Evolutionary conservation across 2,113 vertebrate species (phyloP).

Genomic region (Acanthochromis polyacanthus): DNA sequence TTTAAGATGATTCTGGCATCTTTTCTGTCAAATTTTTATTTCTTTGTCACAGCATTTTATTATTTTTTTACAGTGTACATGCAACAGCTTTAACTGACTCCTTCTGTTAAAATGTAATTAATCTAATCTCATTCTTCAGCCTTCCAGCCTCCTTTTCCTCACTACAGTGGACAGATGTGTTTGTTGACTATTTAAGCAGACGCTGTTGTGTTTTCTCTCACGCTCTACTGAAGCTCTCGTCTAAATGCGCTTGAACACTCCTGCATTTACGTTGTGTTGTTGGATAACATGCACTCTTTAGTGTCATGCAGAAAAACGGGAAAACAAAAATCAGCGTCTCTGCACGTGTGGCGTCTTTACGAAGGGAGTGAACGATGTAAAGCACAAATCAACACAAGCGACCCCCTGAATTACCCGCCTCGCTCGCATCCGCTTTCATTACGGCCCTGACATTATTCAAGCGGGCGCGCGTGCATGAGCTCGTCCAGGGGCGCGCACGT

Average conservation of each 20-base stretch:
- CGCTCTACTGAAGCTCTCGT: slow-evolving; percentile 57
- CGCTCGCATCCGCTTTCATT: slow-evolving; percentile 82
- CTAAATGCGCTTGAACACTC: slow-evolving; percentile 22
- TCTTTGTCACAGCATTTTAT: too few species aligned
- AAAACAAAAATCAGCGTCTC: background rate
- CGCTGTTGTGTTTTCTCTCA: slow-evolving; percentile 42
- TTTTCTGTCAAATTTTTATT: too few species aligned
- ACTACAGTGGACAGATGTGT: slow-evolving; percentile 33
- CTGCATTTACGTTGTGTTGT: slow-evolving; percentile 11
- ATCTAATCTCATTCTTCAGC: slow-evolving; percentile 4
- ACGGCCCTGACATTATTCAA: slow-evolving; percentile 84
- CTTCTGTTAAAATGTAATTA: slow-evolving; percentile 8
- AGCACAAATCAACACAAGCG: slow-evolving; percentile 52
- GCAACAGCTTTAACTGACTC: too few species aligned
- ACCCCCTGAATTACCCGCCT: slow-evolving; percentile 63
- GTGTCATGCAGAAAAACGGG: slow-evolving; percentile 14
- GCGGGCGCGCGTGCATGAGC: slow-evolving; percentile 26
- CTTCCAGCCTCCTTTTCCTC: background rate
- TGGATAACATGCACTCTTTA: slow-evolving; percentile 8
- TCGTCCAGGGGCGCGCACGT: slow-evolving; percentile 42
- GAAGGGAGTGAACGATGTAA: slow-evolving; percentile 48
- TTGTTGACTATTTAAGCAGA: slow-evolving; percentile 46
- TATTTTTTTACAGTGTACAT: too few species aligned
- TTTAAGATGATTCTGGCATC: too few species aligned
- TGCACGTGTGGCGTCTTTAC: slow-evolving; percentile 37